These are phyloP conservation scores for Prorops nasuta DNA, from an alignment of 1,140 invertebrate genomes.

Conservation along the genomic window DNA sequence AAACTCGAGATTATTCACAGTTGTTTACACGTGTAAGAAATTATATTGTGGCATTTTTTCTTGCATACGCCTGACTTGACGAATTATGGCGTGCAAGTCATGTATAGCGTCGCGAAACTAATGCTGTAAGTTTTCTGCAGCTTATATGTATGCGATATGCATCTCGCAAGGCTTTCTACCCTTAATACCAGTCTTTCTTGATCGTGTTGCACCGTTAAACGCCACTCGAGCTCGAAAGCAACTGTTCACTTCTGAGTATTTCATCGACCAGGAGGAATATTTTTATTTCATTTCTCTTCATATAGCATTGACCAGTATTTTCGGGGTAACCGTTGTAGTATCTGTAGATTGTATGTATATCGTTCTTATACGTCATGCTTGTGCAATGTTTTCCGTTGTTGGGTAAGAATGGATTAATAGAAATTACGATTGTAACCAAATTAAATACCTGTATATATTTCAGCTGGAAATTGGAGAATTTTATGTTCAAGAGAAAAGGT, in stretches of 20 bases:
- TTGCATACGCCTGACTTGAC: too few relatives aligned
- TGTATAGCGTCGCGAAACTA: too few relatives aligned
- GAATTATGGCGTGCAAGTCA: too few relatives aligned
- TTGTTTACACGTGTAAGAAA: constrained; percentile 5
- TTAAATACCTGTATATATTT: not conserved
- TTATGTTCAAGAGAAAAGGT: not conserved
- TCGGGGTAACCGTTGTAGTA: constrained; percentile 5
- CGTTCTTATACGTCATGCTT: constrained; percentile 15
- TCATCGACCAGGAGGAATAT: constrained; percentile 18
- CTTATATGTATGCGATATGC: not conserved
- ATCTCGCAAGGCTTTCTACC: not conserved
- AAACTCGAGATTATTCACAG: not conserved
- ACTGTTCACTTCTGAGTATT: constrained; percentile 12
- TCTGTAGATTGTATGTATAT: constrained; percentile 12
- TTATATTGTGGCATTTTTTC: not conserved
- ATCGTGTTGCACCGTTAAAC: constrained; percentile 13
- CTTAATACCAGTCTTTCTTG: constrained; percentile 7
- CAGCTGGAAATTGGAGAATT: constrained; percentile 5
- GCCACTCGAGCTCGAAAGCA: constrained; percentile 9
- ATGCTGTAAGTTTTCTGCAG: not conserved
- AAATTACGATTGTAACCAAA: not conserved
- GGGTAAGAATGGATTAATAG: constrained; percentile 9
- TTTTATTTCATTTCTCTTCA: constrained; percentile 14
- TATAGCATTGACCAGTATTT: not conserved
- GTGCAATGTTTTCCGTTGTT: constrained; percentile 17